Evolutionary conservation across 2,113 vertebrate genomes (phyloP).

Genomic region (Leptocoma aspasia): DNA sequence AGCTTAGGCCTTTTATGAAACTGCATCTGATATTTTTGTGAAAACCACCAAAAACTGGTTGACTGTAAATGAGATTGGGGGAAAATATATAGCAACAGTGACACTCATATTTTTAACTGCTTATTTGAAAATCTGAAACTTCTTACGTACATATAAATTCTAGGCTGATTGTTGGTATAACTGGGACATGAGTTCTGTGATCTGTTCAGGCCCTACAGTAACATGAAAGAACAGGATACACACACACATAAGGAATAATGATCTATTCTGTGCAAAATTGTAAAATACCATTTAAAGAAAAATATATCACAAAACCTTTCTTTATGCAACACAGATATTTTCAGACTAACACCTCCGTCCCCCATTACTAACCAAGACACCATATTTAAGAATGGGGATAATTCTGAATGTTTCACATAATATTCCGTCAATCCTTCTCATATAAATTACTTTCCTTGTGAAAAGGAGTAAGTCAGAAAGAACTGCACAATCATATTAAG

Average conservation of each 20-base stretch:
- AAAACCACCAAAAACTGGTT: not conserved
- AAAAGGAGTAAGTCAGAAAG: not conserved
- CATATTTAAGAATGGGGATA: not conserved
- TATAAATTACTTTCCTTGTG: not conserved
- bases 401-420: not conserved
- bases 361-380: not conserved
- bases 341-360: not conserved
- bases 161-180: not conserved
- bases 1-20: not conserved
- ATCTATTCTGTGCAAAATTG: not conserved
- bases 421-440: not conserved
- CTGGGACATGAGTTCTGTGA: not conserved
- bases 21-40: not conserved
- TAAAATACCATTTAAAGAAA: not conserved
- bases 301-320: not conserved
- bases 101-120: not conserved
- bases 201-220: not conserved
- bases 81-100: not conserved
- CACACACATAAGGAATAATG: not conserved
- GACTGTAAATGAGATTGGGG: not conserved
- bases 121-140: not conserved
- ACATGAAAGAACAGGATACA: not conserved
- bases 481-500: not conserved
- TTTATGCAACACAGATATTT: not conserved
- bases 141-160: not conserved